Evolutionary conservation across 2,797 vertebrate species (phyloP).

Genomic region (Chromobotia macracanthus): DNA sequence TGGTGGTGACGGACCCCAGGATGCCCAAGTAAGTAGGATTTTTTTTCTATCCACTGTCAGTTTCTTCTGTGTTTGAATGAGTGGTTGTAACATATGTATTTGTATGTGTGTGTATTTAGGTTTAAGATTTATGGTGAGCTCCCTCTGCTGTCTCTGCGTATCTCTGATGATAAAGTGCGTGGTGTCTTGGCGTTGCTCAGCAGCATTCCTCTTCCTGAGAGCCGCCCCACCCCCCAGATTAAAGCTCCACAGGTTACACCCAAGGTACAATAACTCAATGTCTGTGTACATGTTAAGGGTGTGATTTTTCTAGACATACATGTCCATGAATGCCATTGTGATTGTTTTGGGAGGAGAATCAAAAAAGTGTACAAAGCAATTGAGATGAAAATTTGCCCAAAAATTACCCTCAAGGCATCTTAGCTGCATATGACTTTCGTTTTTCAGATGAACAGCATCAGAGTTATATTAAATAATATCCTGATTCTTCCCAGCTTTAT

Average conservation of each 20-base stretch:
- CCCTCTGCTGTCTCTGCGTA: constrained; percentile 87
- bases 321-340: background rate
- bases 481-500: no score
- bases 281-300: constrained; percentile 24
- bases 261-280: constrained; percentile 72
- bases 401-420: no score
- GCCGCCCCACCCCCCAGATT: constrained; percentile 67
- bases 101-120: constrained; percentile 69
- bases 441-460: no score
- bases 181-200: constrained; percentile 88
- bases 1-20: constrained; percentile 92
- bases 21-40: constrained; percentile 89
- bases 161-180: constrained; percentile 90
- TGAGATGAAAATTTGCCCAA: no score
- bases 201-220: constrained; percentile 91
- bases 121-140: constrained; percentile 92
- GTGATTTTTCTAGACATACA: background rate
- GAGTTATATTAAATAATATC: no score
- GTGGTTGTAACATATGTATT: background rate
- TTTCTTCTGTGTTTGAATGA: background rate
- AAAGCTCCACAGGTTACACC: constrained; percentile 65
- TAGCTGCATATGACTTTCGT: no score
- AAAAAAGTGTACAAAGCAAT: no score
- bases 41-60: background rate
- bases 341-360: background rate